Evolutionary conservation across 2,888 invertebrate species (phyloP).

Genomic region (Habrosyne pyritoides): DNA sequence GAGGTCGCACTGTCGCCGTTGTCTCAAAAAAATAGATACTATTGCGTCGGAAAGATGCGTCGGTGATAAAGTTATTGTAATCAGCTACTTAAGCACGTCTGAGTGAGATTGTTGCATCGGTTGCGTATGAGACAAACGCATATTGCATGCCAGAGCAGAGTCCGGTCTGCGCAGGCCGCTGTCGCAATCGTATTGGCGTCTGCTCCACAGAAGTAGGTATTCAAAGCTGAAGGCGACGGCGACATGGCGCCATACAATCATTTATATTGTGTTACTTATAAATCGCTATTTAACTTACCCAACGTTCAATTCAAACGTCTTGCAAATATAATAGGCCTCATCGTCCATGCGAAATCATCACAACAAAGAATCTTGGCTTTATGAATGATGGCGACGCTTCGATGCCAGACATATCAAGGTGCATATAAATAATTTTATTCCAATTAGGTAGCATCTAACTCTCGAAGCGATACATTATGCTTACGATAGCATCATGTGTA

Average conservation of each 20-base stretch:
- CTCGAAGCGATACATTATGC: too few species aligned
- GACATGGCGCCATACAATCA: slow-evolving; percentile 56
- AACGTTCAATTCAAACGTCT: slow-evolving; percentile 3
- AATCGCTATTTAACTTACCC: slow-evolving; percentile 11
- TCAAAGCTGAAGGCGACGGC: slow-evolving; percentile 54
- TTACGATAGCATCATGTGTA: too few species aligned
- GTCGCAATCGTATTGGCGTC: slow-evolving; percentile 71
- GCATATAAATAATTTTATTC: neutral
- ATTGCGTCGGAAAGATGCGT: slow-evolving; percentile 32
- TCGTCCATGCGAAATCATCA: neutral
- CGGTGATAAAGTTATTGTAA: slow-evolving; percentile 25
- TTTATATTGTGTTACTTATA: slow-evolving; percentile 32
- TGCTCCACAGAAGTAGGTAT: slow-evolving; percentile 61
- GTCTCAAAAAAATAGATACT: slow-evolving; percentile 47
- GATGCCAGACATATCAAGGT: neutral
- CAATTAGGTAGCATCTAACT: too few species aligned
- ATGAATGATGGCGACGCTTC: neutral
- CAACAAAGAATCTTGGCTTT: neutral
- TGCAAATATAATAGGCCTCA: too few species aligned
- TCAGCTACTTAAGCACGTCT: neutral
- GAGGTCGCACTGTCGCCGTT: slow-evolving; percentile 60
- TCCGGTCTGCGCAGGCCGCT: slow-evolving; percentile 50
- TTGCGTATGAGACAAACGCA: slow-evolving; percentile 38
- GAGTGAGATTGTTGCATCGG: slow-evolving; percentile 1
- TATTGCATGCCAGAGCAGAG: slow-evolving; percentile 61